These are phyloP conservation scores for human DNA, from an alignment of 2,113 vertebrate species.

Conservation along the genomic window GRCh38 chr11:131324001-131324500, in stretches of 20 bases:
- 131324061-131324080: background rate
- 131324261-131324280: rapidly evolving
- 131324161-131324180: background rate
- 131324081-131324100: background rate
- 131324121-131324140: background rate
- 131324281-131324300: rapidly evolving
- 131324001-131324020: background rate
- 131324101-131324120: background rate
- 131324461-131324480: background rate
- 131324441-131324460: rapidly evolving
- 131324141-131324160: background rate
- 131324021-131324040: background rate
- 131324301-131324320: background rate
- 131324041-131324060: background rate
- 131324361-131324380: too few relatives aligned
- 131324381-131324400: background rate
- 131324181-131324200: background rate
- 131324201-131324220: background rate
- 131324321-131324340: background rate
- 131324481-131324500: rapidly evolving
- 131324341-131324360: background rate
- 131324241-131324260: background rate
- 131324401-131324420: background rate
- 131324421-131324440: background rate
- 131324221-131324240: background rate